phyloP scores from a whole-genome alignment of 2,797 vertebrate genomes.

The Sebastes umbrosus region DNA sequence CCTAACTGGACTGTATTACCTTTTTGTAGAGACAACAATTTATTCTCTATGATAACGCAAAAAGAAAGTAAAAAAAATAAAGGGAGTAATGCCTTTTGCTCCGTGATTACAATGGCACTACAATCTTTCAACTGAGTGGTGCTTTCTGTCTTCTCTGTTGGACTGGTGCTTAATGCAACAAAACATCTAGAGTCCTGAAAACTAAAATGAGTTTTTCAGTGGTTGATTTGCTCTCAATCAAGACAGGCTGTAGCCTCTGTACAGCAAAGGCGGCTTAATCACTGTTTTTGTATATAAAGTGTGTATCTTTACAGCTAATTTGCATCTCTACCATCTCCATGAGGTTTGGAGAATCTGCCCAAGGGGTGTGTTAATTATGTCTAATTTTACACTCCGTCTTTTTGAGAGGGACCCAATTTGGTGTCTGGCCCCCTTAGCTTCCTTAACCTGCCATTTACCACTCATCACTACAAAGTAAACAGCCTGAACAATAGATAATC shows the following conservation, averaged over 20 bases:
- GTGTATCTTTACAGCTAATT: constrained; percentile 75
- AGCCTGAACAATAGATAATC: constrained; percentile 85
- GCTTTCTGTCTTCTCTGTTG: constrained; percentile 19
- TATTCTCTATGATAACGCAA: not conserved
- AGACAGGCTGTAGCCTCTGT: constrained; percentile 56
- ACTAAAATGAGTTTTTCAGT: constrained; percentile 48
- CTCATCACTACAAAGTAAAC: constrained; percentile 83
- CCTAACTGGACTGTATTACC: not conserved
- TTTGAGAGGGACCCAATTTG: constrained; percentile 79
- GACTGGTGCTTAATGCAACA: constrained; percentile 28
- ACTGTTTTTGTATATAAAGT: constrained; percentile 80
- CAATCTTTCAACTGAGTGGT: constrained; percentile 7
- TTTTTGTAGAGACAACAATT: not conserved
- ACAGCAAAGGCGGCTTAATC: constrained; percentile 71
- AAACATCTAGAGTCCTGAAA: constrained; percentile 46
- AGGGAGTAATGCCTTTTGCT: not conserved
- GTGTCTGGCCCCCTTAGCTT: constrained; percentile 79
- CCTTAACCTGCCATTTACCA: constrained; percentile 84
- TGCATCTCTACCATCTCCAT: constrained; percentile 75
- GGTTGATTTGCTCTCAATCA: constrained; percentile 72
- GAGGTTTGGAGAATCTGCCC: constrained; percentile 69
- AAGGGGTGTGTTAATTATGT: constrained; percentile 77
- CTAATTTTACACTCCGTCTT: constrained; percentile 79
- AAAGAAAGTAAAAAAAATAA: not conserved
- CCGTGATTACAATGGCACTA: constrained; percentile 8